phyloP scores from a whole-genome alignment of 1,140 invertebrate species.

The Orius insidiosus region DNA sequence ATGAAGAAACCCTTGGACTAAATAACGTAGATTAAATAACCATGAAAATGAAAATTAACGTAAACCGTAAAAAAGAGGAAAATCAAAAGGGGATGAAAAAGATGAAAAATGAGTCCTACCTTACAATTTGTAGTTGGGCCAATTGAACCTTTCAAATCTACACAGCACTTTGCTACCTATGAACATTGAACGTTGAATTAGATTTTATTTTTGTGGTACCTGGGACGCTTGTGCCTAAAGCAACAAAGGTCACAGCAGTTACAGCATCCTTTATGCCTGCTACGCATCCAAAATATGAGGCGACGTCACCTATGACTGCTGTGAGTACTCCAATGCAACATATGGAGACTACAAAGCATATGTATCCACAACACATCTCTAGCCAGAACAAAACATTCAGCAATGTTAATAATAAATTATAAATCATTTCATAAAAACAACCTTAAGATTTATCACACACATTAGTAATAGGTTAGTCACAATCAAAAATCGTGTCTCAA shows the following conservation, averaged over 20 bases:
- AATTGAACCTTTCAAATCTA: too few species aligned
- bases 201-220: conserved; percentile 37
- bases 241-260: conserved; percentile 91
- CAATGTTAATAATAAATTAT: neutral
- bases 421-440: neutral
- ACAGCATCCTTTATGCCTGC: conserved; percentile 89
- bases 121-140: too few species aligned
- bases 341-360: conserved; percentile 87
- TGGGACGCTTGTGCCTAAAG: conserved; percentile 89
- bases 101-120: too few species aligned
- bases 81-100: too few species aligned
- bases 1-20: too few species aligned
- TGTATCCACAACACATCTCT: conserved; percentile 74
- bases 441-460: too few species aligned
- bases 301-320: conserved; percentile 88
- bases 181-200: too few species aligned
- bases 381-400: conserved; percentile 12
- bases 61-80: too few species aligned
- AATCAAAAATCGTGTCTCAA: neutral
- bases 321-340: conserved; percentile 86
- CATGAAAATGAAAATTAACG: too few species aligned
- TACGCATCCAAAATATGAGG: conserved; percentile 94
- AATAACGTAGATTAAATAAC: too few species aligned
- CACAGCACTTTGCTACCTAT: too few species aligned
- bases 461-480: neutral